Evolutionary conservation across 2,888 invertebrate species (phyloP).

Genomic region (Plemyria rubiginata): DNA sequence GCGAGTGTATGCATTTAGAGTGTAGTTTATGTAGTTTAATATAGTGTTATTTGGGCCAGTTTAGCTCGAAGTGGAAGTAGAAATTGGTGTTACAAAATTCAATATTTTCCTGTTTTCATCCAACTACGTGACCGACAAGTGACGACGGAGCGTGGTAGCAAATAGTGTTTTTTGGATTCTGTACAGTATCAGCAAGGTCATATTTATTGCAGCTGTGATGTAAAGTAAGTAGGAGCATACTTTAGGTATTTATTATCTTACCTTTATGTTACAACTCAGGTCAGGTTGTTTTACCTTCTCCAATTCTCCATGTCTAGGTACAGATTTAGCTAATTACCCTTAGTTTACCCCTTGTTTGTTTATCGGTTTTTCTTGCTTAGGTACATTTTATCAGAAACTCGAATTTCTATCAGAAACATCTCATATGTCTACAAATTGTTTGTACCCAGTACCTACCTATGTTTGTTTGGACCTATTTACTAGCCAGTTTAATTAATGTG

Average conservation of each 20-base stretch:
- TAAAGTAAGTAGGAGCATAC: constrained; percentile 56
- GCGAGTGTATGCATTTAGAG: constrained; percentile 10
- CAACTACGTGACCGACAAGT: constrained; percentile 32
- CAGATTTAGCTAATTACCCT: no score
- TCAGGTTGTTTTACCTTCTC: background rate
- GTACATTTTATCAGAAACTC: no score
- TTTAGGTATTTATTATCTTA: background rate
- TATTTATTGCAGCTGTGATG: constrained; percentile 64
- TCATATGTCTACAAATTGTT: no score
- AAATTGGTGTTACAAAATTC: constrained; percentile 7
- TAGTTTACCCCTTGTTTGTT: background rate
- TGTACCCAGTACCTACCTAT: no score
- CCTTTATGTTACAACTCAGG: background rate
- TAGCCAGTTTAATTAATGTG: no score
- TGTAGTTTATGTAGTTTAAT: no score
- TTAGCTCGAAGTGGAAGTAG: constrained; percentile 8
- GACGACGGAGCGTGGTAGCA: constrained; percentile 34
- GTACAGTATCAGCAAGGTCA: constrained; percentile 62
- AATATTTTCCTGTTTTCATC: constrained; percentile 31
- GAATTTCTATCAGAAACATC: no score
- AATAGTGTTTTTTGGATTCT: constrained; percentile 50
- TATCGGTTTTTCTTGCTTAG: background rate
- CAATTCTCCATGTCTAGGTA: background rate
- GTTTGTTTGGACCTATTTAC: no score
- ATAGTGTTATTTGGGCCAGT: constrained; percentile 4